Evolutionary conservation across 1,140 invertebrate species (phyloP), one percentile per base, ranked within the genome.

Genomic region (Sycophaga agraensis): DNA sequence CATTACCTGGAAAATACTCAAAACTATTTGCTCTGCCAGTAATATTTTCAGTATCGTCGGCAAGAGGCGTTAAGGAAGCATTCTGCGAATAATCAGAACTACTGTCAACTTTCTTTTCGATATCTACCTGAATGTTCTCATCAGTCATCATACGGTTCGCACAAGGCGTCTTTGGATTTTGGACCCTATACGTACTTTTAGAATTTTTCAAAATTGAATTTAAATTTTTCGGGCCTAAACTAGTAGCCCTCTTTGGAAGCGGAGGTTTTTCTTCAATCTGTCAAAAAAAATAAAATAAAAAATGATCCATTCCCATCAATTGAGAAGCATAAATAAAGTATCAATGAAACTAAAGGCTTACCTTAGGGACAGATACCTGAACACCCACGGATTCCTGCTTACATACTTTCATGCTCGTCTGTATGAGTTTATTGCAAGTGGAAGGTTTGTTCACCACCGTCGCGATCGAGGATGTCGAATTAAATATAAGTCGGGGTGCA

Each of bases 1-100:
- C n/a, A n/a, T n/a, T 58, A 64, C 62, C 80, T 7, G 81, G 80
- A 40, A 83, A 77, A 65, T 83, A 83, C 34, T 84, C 82, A 60
- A 83, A 83, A 66, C 82, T 83, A 46, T 83, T 82, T 2, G 76
- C 78, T 63, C 74, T 66, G 19, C 77, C 81, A 2, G 74, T 70
- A 14, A 74, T 66, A 57, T 76, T 73, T 49, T 76, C 77, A 7
- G 46, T 57, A 12, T 74, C 70, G 7, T 76, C 73, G 0, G 56
- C 68, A n/a, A 66, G 70, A 50, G 70, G 68, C 0, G 74, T 70
- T n/a, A 68, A 62, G 4, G 61, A 42, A 1, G 53, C 69, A 34
- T 69, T 70, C 4, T 56, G 63, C 2, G 75, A 77, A 6, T 64
- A 63, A 16, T 70, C 71, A 2, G 74, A 70, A 64, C 64, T 72